phyloP scores from a whole-genome alignment of 2,888 invertebrate genomes.

The Biston betularia region DNA sequence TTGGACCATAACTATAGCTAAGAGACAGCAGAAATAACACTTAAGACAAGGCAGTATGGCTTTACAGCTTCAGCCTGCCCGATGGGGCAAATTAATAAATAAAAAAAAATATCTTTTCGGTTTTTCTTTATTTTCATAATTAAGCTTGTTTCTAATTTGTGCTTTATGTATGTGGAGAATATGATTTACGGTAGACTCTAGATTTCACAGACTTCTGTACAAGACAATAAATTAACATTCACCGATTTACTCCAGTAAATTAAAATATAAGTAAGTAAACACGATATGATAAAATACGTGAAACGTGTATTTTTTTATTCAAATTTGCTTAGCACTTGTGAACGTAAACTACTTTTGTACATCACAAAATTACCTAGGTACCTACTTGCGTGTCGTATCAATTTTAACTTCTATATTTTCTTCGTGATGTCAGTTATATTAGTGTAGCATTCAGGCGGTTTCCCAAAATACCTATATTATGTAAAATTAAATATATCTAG shows the following conservation, averaged over 20 bases:
- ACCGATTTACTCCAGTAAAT: background rate
- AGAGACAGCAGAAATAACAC: too few relatives aligned
- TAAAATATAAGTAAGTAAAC: background rate
- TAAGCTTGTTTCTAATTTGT: too few relatives aligned
- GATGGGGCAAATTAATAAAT: too few relatives aligned
- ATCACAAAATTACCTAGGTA: background rate
- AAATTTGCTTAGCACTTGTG: constrained; percentile 4
- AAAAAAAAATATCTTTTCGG: too few relatives aligned
- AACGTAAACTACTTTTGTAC: constrained; percentile 12
- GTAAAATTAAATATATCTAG: too few relatives aligned
- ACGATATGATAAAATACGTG: background rate
- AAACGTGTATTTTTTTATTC: constrained; percentile 1
- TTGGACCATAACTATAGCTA: too few relatives aligned
- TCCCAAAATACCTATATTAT: background rate
- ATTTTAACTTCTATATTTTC: constrained; percentile 2
- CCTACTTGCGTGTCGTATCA: constrained; percentile 1
- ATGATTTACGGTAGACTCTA: too few relatives aligned
- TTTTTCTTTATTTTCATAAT: too few relatives aligned
- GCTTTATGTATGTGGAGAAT: too few relatives aligned
- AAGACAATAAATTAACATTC: background rate
- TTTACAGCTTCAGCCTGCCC: too few relatives aligned
- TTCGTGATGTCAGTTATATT: constrained; percentile 3
- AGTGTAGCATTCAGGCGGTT: background rate
- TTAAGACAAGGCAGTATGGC: too few relatives aligned
- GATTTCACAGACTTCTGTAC: too few relatives aligned